Evolutionary conservation across 2,797 vertebrate species (phyloP), one percentile per base, ranked within the genome.

Genomic region (Pangasius macronema): DNA sequence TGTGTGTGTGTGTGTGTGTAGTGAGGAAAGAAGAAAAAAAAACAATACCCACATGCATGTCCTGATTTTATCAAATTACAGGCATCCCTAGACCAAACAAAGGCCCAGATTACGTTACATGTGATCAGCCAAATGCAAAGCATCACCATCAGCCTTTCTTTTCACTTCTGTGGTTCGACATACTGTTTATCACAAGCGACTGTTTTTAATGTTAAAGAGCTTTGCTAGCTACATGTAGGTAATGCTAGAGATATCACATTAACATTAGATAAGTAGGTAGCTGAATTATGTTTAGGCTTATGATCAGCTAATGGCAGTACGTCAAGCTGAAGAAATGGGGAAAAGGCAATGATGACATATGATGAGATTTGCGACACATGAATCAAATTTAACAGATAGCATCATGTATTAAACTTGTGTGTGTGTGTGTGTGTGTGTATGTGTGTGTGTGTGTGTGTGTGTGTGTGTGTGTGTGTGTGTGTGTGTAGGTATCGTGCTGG

Each of bases 401-500:
- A 11, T 27, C 72, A 13, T 49, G 42, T n/a, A 27, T 42, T 27
- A 46, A 75, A 27, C n/a, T n/a, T 39, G 36, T 39, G 36, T 39
- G 36, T 39, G 36, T 39, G 36, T 39, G 36, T 39, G 36, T 39
- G 36, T 39, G 36, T 39, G 36, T 39, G 36, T 39, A 3, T 39
- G 36, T 39, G 36, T 39, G 36, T 39, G 36, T 39, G 36, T 39
- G 36, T 39, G 36, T 39, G 36, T 39, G 36, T 39, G 36, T 39
- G 36, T 16, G 5, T 51, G 22, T 51, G 14, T 70, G 8, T 84
- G 9, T 75, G 0, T 51, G 6, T 55, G 13, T 46, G 36, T 46
- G 0, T 51, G 3, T 83, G 27, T 87, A 93, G 93, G 94, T 89
- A 93, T 94, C 4, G 93, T 94, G 86, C 89, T 94, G 91, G 93